Evolutionary conservation across 2,797 vertebrate genomes (phyloP).

Genomic region (Chelonia mydas): DNA sequence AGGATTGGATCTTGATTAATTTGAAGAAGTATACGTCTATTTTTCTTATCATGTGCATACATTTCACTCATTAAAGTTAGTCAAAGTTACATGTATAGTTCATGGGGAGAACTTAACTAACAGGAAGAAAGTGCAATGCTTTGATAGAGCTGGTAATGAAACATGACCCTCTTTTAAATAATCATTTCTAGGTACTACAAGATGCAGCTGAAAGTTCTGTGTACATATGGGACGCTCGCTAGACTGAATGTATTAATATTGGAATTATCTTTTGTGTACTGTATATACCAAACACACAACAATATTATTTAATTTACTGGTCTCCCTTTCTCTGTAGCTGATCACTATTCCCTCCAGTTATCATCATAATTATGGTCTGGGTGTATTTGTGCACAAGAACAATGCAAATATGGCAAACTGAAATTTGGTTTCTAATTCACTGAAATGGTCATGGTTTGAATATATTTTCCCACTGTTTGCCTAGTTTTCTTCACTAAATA

Average conservation of each 20-base stretch:
- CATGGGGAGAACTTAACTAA: background rate
- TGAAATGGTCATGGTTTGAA: background rate
- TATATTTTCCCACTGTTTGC: background rate
- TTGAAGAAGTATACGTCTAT: background rate
- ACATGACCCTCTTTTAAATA: constrained; percentile 43
- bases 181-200: constrained; percentile 20
- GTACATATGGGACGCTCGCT: background rate
- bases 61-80: background rate
- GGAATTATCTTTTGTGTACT: background rate
- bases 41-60: background rate
- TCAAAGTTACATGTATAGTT: constrained; percentile 13
- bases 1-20: background rate
- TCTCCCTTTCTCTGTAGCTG: background rate
- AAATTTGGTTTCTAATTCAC: constrained; percentile 15
- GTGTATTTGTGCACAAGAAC: background rate
- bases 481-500: background rate
- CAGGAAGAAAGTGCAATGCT: background rate
- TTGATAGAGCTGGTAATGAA: constrained; percentile 25
- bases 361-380: background rate
- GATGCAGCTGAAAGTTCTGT: constrained; percentile 51
- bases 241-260: background rate
- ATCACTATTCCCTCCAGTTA: background rate
- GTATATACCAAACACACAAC: background rate
- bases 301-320: background rate
- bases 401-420: constrained; percentile 13